Conservation (phyloP, 1,140 invertebrate species). For the Hydropsyche tenuis region DNA sequence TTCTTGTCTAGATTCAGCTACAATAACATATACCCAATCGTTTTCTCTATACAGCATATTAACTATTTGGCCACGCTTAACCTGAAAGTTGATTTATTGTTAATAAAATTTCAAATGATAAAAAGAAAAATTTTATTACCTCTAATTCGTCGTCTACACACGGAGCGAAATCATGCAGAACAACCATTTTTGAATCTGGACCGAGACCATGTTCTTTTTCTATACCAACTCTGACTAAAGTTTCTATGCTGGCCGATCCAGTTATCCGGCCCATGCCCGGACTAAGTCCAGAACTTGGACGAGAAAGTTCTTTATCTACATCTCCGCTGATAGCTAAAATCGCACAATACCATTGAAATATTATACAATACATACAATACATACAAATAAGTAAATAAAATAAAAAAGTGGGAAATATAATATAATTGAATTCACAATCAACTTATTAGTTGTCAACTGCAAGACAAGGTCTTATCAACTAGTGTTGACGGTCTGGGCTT, state of each 20-base stretch:
- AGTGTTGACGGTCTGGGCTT: too few relatives aligned
- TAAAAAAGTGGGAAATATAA: constrained; percentile 11
- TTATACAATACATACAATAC: constrained; percentile 32
- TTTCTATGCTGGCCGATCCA: constrained; percentile 93
- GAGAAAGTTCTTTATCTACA: constrained; percentile 75
- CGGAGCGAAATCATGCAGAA: constrained; percentile 92
- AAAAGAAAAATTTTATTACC: constrained; percentile 59
- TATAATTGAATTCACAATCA: not conserved
- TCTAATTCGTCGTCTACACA: constrained; percentile 94
- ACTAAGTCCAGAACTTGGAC: constrained; percentile 65
- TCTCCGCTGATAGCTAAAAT: constrained; percentile 68
- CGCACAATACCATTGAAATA: too few relatives aligned
- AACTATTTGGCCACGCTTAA: constrained; percentile 77
- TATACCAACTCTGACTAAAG: constrained; percentile 89
- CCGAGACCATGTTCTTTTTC: constrained; percentile 93
- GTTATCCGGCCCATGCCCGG: constrained; percentile 87
- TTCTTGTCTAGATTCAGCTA: constrained; percentile 84
- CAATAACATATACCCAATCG: constrained; percentile 96
- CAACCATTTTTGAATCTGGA: constrained; percentile 93
- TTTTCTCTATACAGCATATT: constrained; percentile 94
- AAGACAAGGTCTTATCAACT: too few relatives aligned
- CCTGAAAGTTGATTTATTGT: constrained; percentile 54
- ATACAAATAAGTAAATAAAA: constrained; percentile 19
- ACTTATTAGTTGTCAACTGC: too few relatives aligned
- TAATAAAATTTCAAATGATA: not conserved